Evolutionary conservation across 2,113 vertebrate genomes (phyloP), one percentile per base, ranked within the genome.

Genomic region (Pycnonotus jocosus): DNA sequence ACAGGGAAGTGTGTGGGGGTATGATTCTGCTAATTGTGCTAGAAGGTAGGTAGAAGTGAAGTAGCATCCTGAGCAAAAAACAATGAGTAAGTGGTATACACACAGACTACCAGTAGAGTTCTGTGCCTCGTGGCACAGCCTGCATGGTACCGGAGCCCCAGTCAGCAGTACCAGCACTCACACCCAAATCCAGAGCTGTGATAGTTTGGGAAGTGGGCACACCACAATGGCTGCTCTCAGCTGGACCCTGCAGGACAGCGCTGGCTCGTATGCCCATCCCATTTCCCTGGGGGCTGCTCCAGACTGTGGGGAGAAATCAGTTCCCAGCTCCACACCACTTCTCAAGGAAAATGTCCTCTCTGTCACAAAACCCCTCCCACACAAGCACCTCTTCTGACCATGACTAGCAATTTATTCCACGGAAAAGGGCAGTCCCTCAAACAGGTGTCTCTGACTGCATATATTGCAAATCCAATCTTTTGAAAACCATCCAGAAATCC

Each of bases 371-470:
- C 2, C 10, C 11, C 5, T 92, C 69, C 44, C 10, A 17, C 0
- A 1, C 47, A 82, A 74, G 38, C 33, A 61, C 12, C 61, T 91
- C n/a, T 81, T 82, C 82, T 88, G 71, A 74, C 20, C 37, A n/a
- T 0, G 3, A 60, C 71, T 51, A 58, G 45, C 57, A 88, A 77
- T 69, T 81, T 45, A 42, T 83, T 90, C 76, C 30, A 1, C 0
- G 14, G 90, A 92, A 95, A 97, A 86, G 64, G 28, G 37, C 47
- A 83, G 48, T 60, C 15, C 25, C n/a, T 92, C 50, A 69, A 53
- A 86, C 72, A 93, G 80, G 86, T 95, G 80, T 12, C 51, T 86
- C 40, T 33, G 18, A 92, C 68, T 44, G n/a, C 1, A 21, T 28
- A 6, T 28, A 88, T 8, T 1, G 2, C 51, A 78, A 81, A 83